Evolutionary conservation across 2,113 vertebrate genomes (phyloP), one percentile per base, ranked within the genome.

Genomic region (Perca flavescens): DNA sequence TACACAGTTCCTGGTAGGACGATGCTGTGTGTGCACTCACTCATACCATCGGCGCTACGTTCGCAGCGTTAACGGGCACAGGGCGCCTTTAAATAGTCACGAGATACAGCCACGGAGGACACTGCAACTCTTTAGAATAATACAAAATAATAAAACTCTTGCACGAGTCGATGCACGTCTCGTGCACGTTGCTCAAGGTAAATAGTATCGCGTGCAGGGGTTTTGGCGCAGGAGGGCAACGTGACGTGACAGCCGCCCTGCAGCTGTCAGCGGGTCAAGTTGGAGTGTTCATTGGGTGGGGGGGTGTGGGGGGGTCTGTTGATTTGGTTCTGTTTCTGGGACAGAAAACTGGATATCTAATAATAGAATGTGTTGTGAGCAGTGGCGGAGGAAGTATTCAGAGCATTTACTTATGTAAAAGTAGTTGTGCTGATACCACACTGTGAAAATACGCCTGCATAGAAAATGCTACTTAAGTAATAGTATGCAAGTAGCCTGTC

Each of bases 1-100:
- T 95, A 92, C 94, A 96, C 93, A 96, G 96, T 96, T 97, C 96
- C 96, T 97, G 94, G 96, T 95, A 94, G 96, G 96, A 93, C 96
- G 95, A 95, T 95, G 95, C 95, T 94, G 77, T 88, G 91, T 89
- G 79, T 68, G 28, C 28, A 73, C 94, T 93, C 95, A 90, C 94
- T 95, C 95, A 88, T 87, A 80, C 91, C 92, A 80, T 91, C 92
- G 93, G 93, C 95, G 95, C 90, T 95, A 89, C 94, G 89, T 94
- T 95, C 92, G 96, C 94, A 84, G 95, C 95, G 94, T 56, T 34
- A 34, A 36, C 74, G 72, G 91, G 88, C 93, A 83, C 89, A 88
- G 65, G 91, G 91, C 79, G 91, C 93, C 91, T 94, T 92, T 93
- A 94, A 43, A 94, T 88, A 95, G 88, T 91, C 88, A 92, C 89